A percentile compares a stretch with the other conserved stretches of the same genome.
Conservation (phyloP, 2,797 vertebrate species). For the Phataginus tricuspis region DNA sequence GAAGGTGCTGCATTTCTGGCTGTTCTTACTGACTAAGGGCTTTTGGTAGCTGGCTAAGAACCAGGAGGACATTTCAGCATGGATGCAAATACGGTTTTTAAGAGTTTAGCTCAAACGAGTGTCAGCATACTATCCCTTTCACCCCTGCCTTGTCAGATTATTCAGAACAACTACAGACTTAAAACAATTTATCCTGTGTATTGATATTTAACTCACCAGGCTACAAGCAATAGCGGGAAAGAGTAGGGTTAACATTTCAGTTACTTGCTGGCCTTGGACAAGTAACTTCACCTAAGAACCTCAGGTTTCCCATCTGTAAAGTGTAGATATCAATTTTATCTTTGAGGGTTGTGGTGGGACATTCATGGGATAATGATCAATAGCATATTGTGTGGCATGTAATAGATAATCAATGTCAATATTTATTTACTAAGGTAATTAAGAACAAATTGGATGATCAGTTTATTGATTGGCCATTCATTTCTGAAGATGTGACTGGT, state of each 20-base stretch:
- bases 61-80: not conserved
- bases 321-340: not conserved
- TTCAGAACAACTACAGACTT: not conserved
- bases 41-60: not conserved
- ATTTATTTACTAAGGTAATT: not conserved
- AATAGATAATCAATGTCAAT: not conserved
- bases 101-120: not conserved
- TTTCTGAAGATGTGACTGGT: slow-evolving; percentile 16
- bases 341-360: not conserved
- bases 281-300: not conserved
- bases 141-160: not conserved
- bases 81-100: not conserved
- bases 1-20: not conserved
- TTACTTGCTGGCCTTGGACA: not conserved
- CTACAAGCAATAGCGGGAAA: not conserved
- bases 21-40: not conserved
- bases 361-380: not conserved
- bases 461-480: not conserved
- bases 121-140: not conserved
- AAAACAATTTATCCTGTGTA: not conserved
- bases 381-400: not conserved
- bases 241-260: not conserved
- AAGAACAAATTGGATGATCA: not conserved
- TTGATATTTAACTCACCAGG: not conserved
- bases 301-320: not conserved